These are phyloP conservation scores for Brachystomella parvula DNA, from an alignment of 1,140 invertebrate species.

Conservation along the genomic window DNA sequence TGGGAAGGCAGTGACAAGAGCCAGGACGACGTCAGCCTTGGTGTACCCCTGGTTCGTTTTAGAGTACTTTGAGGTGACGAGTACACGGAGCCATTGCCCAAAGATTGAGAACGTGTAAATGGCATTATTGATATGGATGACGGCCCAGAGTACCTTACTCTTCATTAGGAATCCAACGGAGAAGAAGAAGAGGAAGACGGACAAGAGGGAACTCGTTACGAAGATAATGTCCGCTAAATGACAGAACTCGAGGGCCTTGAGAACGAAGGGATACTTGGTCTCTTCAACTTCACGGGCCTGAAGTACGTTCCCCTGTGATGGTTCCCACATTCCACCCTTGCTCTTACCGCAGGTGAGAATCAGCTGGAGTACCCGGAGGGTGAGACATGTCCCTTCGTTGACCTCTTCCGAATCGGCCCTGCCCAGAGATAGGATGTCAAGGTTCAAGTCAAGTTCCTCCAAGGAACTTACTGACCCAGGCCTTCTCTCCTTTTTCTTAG, in stretches of 20 bases:
- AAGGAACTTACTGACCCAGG: not conserved
- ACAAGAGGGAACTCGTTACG: conserved; percentile 18
- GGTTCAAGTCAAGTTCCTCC: not conserved
- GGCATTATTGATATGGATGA: conserved; percentile 28
- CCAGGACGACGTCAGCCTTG: conserved; percentile 22
- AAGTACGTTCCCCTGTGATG: conserved; percentile 15
- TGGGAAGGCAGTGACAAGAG: conserved; percentile 24
- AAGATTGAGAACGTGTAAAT: conserved; percentile 27
- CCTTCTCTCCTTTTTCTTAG: not conserved
- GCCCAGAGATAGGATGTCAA: not conserved
- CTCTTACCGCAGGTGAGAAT: not conserved
- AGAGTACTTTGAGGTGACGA: conserved; percentile 30
- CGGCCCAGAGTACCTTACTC: conserved; percentile 19
- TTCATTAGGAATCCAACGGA: conserved; percentile 31
- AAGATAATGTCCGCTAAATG: conserved; percentile 22
- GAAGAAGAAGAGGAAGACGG: conserved; percentile 29
- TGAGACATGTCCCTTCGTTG: not conserved
- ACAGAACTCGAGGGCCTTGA: conserved; percentile 18
- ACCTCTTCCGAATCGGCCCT: not conserved
- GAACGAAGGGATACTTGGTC: conserved; percentile 21
- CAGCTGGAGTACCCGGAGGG: not conserved
- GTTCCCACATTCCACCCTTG: conserved; percentile 19
- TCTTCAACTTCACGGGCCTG: conserved; percentile 23
- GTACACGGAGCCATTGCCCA: conserved; percentile 25
- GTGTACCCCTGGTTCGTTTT: conserved; percentile 32